Evolutionary conservation across 2,797 vertebrate species (phyloP).

Genomic region (Otolemur crassicaudatus): DNA sequence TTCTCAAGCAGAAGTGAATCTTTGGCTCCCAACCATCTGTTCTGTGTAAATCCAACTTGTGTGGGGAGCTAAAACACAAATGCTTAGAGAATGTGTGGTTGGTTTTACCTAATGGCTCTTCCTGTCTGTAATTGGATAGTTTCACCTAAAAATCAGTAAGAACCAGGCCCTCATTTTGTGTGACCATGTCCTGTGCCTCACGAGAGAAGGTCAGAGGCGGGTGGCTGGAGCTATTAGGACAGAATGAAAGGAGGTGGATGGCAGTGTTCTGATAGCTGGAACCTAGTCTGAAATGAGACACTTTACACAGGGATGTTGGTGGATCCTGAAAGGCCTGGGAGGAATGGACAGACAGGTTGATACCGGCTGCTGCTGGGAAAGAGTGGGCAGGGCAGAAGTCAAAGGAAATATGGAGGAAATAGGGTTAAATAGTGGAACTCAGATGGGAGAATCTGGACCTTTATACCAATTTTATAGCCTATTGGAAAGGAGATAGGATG

Average conservation of each 20-base stretch:
- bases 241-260: neutral
- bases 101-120: neutral
- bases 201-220: neutral
- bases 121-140: neutral
- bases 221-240: neutral
- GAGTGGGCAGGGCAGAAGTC: neutral
- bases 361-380: neutral
- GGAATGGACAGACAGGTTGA: neutral
- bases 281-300: neutral
- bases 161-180: neutral
- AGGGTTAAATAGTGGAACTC: neutral
- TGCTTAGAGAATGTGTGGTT: neutral
- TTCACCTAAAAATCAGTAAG: neutral
- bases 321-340: neutral
- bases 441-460: neutral
- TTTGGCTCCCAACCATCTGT: neutral
- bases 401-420: neutral
- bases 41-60: neutral
- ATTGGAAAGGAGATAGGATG: neutral
- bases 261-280: neutral
- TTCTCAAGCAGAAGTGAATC: conserved; percentile 30
- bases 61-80: neutral
- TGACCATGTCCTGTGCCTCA: neutral
- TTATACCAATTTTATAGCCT: neutral
- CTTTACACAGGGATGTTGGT: neutral